Base-by-base conservation (phyloP, 2,888 invertebrate species). In the Acrocyrtus sp. region DNA sequence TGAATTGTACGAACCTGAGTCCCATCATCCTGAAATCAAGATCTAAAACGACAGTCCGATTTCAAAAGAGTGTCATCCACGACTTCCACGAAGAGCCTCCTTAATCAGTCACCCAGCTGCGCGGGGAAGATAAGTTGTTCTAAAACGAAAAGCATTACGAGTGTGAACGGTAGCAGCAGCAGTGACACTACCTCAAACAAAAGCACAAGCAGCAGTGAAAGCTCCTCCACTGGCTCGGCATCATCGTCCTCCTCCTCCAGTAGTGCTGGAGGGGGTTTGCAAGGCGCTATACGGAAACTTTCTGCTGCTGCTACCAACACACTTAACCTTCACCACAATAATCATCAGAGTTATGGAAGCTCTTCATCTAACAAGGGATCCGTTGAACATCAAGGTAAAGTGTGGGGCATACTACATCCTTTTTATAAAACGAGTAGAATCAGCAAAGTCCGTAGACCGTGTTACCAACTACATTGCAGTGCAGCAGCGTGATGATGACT, bases 281-380 rank as follows among this genome's bases (percentile, higher is more conserved):
- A 65, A 53, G 67, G 69, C 15, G 74, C 66, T 48, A 75, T 74
- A 48, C 29, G 68, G 58, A 66, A 57, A 39, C 47, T 62, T 26
- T 56, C 60, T 67, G 67, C 63, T 68, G 68, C 53, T 65, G 63
- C 41, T 73, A 72, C 81, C 62, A 74, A 76, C 68, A 56, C 78
- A 82, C 81, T 83, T 86, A 86, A 85, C 90, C 89, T 26, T 61
- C 53, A 53, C 70, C 69, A 27, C 48, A 63, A 60, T 60, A 61
- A 69, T 69, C 53, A 65, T 57, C 66, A 66, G 27, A 50, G 60
- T 53, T 57, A 68, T 68, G 67, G 58, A 51, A 60, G 67, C 67
- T 57, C 58, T 68, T 53, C 45, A 5, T 41, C 60, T 69, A 61
- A 68, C 47, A 68, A 69, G 61, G 19, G 61, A 69, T 47, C 69